Percentiles rank a stretch among this genome's conserved stretches.
These are phyloP conservation scores for Craterocephalus amniculus DNA, from an alignment of 2,797 vertebrate genomes.

Conservation along the genomic window DNA sequence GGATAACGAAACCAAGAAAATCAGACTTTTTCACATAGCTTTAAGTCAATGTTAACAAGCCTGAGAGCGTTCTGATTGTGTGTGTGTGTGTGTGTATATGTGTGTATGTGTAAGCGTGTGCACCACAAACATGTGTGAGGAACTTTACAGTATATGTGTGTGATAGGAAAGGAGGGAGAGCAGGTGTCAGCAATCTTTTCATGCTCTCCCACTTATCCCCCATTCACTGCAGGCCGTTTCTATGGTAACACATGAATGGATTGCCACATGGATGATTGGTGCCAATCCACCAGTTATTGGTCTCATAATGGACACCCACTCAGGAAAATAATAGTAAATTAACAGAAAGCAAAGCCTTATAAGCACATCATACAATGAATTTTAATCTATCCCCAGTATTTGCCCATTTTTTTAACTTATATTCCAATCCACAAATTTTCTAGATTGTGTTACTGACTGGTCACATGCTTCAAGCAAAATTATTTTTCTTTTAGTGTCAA, in stretches of 20 bases:
- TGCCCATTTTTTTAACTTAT: conserved; percentile 9
- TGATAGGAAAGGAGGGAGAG: conserved; percentile 68
- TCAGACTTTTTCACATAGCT: conserved; percentile 18
- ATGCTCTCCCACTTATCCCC: conserved; percentile 78
- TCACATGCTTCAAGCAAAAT: neutral
- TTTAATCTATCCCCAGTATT: conserved; percentile 21
- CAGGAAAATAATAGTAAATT: conserved; percentile 74
- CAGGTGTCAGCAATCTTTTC: conserved; percentile 83
- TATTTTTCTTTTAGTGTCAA: neutral
- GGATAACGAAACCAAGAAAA: neutral
- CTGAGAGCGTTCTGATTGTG: conserved; percentile 21
- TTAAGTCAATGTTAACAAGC: conserved; percentile 6
- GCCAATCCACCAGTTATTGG: conserved; percentile 78
- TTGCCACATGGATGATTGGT: conserved; percentile 81
- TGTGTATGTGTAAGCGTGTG: conserved; percentile 15
- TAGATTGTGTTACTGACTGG: neutral
- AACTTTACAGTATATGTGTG: conserved; percentile 46
- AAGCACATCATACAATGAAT: conserved; percentile 32
- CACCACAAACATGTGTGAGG: conserved; percentile 34
- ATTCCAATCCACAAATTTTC: conserved; percentile 11
- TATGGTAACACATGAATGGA: conserved; percentile 81
- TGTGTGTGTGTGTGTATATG: conserved; percentile 6
- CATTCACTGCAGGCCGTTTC: conserved; percentile 80
- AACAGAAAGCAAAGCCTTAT: conserved; percentile 55
- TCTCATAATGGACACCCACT: conserved; percentile 76